Evolutionary conservation across 2,888 invertebrate species (phyloP).

Genomic region (Saturnia japonica): DNA sequence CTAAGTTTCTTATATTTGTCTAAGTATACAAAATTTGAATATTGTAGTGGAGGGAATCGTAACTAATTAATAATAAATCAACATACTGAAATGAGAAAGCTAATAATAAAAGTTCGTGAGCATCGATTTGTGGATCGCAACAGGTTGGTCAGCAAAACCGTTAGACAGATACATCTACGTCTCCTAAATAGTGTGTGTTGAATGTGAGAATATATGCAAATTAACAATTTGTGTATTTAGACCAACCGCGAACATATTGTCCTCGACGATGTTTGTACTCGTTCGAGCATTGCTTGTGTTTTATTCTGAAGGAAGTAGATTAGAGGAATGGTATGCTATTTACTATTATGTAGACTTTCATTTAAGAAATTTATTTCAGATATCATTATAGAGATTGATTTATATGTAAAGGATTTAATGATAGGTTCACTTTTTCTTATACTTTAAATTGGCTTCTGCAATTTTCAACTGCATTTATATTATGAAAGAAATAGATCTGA

Average conservation of each 20-base stretch:
- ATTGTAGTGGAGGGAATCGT: background rate
- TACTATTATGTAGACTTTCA: background rate
- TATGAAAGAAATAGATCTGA: no score
- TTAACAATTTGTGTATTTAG: slow-evolving; percentile 54
- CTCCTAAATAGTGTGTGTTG: slow-evolving; percentile 64
- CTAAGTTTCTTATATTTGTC: no score
- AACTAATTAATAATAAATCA: slow-evolving; percentile 14
- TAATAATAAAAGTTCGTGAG: slow-evolving; percentile 27
- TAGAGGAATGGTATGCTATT: background rate
- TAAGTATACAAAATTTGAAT: no score
- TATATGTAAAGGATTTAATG: background rate
- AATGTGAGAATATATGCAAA: slow-evolving; percentile 66
- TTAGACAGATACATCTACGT: slow-evolving; percentile 63
- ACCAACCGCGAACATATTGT: slow-evolving; percentile 39
- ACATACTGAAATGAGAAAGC: slow-evolving; percentile 12
- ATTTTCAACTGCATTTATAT: background rate
- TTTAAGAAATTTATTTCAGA: background rate
- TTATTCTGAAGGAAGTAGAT: background rate
- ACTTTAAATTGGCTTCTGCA: background rate
- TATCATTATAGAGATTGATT: background rate
- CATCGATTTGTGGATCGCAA: slow-evolving; percentile 27
- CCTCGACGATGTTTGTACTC: slow-evolving; percentile 19
- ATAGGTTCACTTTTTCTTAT: background rate
- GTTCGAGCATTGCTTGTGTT: background rate
- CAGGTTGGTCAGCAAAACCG: slow-evolving; percentile 59